Conservation (phyloP, 2,888 invertebrate genomes). For the Himalopsyche anomala region DNA sequence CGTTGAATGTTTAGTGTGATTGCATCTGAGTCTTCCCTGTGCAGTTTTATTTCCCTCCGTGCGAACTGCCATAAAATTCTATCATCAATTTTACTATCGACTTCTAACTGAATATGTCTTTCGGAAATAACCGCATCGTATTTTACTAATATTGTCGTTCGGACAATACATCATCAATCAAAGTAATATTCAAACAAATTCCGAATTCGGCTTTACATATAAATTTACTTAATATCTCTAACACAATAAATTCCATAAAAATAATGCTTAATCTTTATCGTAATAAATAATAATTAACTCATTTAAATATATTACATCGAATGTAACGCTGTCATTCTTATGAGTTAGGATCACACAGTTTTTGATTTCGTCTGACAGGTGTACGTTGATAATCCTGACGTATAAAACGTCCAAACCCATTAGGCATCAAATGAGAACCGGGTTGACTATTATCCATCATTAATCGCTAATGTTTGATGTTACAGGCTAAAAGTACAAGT, state of each 20-base stretch:
- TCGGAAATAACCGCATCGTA: neutral
- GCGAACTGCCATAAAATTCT: constrained; percentile 15
- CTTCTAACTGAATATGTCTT: constrained; percentile 1
- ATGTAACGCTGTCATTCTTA: neutral
- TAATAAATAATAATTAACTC: too few species aligned
- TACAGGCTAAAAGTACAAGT: neutral
- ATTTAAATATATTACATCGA: neutral
- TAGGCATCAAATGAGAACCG: neutral
- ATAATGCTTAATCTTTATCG: too few species aligned
- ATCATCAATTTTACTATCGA: constrained; percentile 14
- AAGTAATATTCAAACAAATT: neutral
- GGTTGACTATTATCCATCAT: neutral
- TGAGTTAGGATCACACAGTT: constrained; percentile 3
- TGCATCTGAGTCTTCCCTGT: neutral
- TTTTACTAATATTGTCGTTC: neutral
- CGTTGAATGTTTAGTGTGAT: constrained; percentile 4
- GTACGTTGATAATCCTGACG: constrained; percentile 7
- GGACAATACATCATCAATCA: neutral
- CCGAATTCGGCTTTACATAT: neutral
- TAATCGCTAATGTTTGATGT: constrained; percentile 1
- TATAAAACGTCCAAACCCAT: neutral
- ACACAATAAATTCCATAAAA: too few species aligned
- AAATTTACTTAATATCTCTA: neutral
- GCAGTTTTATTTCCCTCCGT: neutral
- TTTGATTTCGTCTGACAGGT: constrained; percentile 6